Conservation (phyloP, 2,888 invertebrate genomes). For the Trypoxylon attenuatum region DNA sequence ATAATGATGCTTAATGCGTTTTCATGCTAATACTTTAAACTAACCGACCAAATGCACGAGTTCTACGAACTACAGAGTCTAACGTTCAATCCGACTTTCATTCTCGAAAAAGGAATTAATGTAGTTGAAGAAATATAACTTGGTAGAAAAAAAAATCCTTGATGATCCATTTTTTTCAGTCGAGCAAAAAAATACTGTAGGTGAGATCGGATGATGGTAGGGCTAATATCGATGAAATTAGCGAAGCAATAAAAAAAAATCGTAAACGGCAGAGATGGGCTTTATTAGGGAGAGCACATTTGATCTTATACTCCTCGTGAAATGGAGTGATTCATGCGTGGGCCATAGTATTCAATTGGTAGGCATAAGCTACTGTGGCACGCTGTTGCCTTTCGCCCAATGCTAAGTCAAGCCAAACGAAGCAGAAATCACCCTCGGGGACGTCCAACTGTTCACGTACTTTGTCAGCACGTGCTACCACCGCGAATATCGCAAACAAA, state of each 20-base stretch:
- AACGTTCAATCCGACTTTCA: too few relatives aligned
- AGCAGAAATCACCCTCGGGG: slow-evolving; percentile 39
- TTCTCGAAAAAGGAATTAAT: too few relatives aligned
- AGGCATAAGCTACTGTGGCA: slow-evolving; percentile 29
- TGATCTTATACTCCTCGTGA: not conserved
- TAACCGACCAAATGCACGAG: too few relatives aligned
- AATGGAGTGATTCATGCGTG: not conserved
- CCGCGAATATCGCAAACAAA: slow-evolving; percentile 1
- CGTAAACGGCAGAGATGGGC: not conserved
- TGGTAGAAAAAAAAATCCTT: too few relatives aligned
- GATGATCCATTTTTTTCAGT: not conserved
- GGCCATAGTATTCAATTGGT: slow-evolving; percentile 34
- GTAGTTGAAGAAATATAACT: too few relatives aligned
- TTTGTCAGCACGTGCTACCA: slow-evolving; percentile 8
- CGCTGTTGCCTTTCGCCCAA: slow-evolving; percentile 35
- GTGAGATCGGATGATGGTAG: not conserved
- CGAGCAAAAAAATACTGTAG: too few relatives aligned
- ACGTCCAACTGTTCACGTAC: slow-evolving; percentile 37
- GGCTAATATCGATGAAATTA: not conserved
- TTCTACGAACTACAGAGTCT: too few relatives aligned
- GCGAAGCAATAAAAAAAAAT: not conserved
- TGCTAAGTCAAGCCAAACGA: slow-evolving; percentile 21
- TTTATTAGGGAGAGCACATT: not conserved
- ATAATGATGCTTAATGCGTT: too few relatives aligned
- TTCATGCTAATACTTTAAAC: too few relatives aligned